phyloP scores from a whole-genome alignment of 2,113 vertebrate genomes.

The Cyprinodon brontotheroides region DNA sequence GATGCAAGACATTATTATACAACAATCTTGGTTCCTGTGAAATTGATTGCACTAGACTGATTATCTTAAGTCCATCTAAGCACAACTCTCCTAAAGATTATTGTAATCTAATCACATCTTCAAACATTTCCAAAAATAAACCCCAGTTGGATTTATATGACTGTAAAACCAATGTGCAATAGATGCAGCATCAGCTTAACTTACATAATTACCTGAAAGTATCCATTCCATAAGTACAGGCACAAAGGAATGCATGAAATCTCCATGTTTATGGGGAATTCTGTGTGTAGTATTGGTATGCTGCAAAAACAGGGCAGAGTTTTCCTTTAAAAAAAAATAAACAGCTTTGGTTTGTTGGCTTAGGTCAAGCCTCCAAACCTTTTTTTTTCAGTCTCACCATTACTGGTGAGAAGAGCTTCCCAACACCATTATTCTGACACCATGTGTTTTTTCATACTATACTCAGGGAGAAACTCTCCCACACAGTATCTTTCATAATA shows the following conservation, averaged over 20 bases:
- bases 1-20: not conserved
- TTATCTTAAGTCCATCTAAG: conserved; percentile 48
- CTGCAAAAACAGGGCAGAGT: too few relatives aligned
- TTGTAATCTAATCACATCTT: conserved; percentile 44
- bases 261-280: too few relatives aligned
- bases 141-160: conserved; percentile 3
- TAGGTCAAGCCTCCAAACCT: too few relatives aligned
- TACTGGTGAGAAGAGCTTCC: too few relatives aligned
- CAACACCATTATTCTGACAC: too few relatives aligned
- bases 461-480: too few relatives aligned
- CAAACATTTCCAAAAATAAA: conserved; percentile 44
- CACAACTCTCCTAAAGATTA: conserved; percentile 40
- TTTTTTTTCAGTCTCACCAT: too few relatives aligned
- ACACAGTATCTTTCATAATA: too few relatives aligned
- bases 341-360: too few relatives aligned
- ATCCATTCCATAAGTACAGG: not conserved
- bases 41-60: conserved; percentile 15
- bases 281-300: too few relatives aligned
- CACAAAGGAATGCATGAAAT: not conserved
- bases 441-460: too few relatives aligned
- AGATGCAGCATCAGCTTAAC: not conserved
- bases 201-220: not conserved
- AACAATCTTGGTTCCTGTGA: not conserved
- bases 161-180: conserved; percentile 22
- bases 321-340: too few relatives aligned